Percentiles rank a stretch among this genome's conserved stretches.
Evolutionary conservation across 2,797 vertebrate species (phyloP).

Genomic region (Rhynchonycteris naso): DNA sequence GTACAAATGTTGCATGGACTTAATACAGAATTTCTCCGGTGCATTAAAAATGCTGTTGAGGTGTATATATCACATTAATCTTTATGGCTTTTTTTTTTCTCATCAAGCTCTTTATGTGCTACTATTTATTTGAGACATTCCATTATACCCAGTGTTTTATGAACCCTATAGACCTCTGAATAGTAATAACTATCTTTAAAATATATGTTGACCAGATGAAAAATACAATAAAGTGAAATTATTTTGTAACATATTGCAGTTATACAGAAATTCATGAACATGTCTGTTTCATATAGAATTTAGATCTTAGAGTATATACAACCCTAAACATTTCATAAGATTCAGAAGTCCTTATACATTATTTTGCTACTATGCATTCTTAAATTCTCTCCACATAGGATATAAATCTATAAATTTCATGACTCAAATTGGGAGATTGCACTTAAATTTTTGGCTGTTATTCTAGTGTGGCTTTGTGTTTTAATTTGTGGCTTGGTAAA

Average conservation of each 20-base stretch:
- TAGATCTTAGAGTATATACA: slow-evolving; percentile 18
- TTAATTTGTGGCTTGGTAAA: slow-evolving; percentile 24
- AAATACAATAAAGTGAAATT: background rate
- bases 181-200: slow-evolving; percentile 23
- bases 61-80: background rate
- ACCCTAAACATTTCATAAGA: background rate
- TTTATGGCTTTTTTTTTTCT: slow-evolving; percentile 25
- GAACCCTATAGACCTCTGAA: background rate
- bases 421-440: background rate
- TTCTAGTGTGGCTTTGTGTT: background rate
- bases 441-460: background rate
- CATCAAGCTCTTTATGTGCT: background rate
- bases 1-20: background rate
- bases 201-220: slow-evolving; percentile 13
- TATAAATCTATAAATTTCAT: background rate
- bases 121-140: slow-evolving; percentile 1
- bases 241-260: background rate
- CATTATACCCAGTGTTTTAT: background rate
- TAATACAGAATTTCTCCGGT: background rate
- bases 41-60: slow-evolving; percentile 4
- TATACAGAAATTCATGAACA: background rate
- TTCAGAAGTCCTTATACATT: background rate
- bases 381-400: background rate
- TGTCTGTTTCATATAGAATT: background rate
- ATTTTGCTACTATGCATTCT: slow-evolving; percentile 16